These are phyloP conservation scores for Gadus chalcogrammus DNA, from an alignment of 2,113 vertebrate species.

Conservation along the genomic window DNA sequence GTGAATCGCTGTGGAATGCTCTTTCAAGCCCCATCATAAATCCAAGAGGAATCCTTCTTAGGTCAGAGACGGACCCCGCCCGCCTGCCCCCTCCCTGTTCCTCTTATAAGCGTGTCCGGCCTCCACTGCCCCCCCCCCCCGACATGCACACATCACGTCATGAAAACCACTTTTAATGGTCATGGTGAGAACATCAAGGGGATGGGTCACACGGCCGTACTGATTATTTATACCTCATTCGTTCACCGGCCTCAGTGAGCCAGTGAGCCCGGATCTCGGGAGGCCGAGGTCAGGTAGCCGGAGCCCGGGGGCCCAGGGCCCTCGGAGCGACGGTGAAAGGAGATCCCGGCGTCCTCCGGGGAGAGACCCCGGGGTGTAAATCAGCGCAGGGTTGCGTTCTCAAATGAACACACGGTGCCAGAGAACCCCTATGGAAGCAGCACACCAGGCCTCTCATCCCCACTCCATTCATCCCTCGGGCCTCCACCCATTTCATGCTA, in stretches of 20 bases:
- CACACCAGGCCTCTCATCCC: slow-evolving; percentile 40
- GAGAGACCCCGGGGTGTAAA: slow-evolving; percentile 53
- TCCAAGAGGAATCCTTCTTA: slow-evolving; percentile 26
- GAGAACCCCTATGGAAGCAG: slow-evolving; percentile 51
- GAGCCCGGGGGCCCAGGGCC: slow-evolving; percentile 12
- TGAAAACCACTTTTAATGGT: background rate
- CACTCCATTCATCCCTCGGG: slow-evolving; percentile 14
- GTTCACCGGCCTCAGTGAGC: background rate
- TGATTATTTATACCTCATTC: too few relatives aligned
- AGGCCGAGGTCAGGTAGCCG: slow-evolving; percentile 43
- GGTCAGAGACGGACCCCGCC: slow-evolving; percentile 6
- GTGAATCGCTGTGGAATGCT: slow-evolving; percentile 15
- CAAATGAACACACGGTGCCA: slow-evolving; percentile 56
- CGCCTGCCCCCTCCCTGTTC: slow-evolving; percentile 12
- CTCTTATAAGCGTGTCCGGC: slow-evolving; percentile 18
- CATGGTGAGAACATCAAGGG: too few relatives aligned
- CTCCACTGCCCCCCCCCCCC: slow-evolving; percentile 14
- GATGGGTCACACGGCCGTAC: too few relatives aligned
- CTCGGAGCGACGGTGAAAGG: slow-evolving; percentile 50
- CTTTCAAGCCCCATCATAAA: slow-evolving; percentile 30
- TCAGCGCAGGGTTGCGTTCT: slow-evolving; percentile 43
- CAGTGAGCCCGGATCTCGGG: slow-evolving; percentile 27
- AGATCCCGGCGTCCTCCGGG: slow-evolving; percentile 43
- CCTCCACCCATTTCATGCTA: slow-evolving; percentile 6
- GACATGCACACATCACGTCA: background rate